Conservation (phyloP, 1,140 invertebrate genomes). For the Pseudomyrmex sp. region DNA sequence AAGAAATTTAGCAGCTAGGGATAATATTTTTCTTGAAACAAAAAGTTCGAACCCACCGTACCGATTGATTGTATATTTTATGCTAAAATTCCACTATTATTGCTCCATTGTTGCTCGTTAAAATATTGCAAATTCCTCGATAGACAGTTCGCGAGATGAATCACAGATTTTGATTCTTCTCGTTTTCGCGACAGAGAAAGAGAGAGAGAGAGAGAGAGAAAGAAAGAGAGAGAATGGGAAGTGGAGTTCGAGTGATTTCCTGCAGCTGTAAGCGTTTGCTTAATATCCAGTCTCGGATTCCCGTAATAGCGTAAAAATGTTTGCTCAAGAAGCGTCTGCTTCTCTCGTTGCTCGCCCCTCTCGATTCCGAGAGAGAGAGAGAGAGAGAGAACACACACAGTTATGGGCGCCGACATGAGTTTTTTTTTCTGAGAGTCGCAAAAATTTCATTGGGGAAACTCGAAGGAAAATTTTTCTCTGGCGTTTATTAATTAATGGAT, state of each 20-base stretch:
- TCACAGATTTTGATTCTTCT: background rate
- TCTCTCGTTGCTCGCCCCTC: constrained; percentile 9
- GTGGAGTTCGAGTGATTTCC: constrained; percentile 58
- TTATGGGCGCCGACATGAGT: constrained; percentile 34
- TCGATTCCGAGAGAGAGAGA: constrained; percentile 8
- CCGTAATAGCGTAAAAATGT: constrained; percentile 83
- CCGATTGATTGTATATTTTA: background rate
- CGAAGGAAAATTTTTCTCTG: background rate
- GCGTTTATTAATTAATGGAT: constrained; percentile 13
- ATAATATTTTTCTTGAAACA: background rate
- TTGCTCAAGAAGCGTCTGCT: constrained; percentile 74
- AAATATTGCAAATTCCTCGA: constrained; percentile 1
- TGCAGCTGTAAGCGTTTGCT: constrained; percentile 76
- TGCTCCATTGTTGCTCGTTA: too few relatives aligned
- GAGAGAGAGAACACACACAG: constrained; percentile 13
- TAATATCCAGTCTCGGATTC: constrained; percentile 81
- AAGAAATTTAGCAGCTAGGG: too few relatives aligned
- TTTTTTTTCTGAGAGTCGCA: background rate
- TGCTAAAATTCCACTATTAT: background rate
- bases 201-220: constrained; percentile 35
- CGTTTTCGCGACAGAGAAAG: background rate
- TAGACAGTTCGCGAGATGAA: too few relatives aligned
- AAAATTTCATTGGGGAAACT: background rate
- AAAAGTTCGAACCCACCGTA: background rate
- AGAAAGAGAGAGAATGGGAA: constrained; percentile 1